These are phyloP conservation scores for Patella depressa DNA, from an alignment of 2,888 invertebrate genomes.

Conservation along the genomic window DNA sequence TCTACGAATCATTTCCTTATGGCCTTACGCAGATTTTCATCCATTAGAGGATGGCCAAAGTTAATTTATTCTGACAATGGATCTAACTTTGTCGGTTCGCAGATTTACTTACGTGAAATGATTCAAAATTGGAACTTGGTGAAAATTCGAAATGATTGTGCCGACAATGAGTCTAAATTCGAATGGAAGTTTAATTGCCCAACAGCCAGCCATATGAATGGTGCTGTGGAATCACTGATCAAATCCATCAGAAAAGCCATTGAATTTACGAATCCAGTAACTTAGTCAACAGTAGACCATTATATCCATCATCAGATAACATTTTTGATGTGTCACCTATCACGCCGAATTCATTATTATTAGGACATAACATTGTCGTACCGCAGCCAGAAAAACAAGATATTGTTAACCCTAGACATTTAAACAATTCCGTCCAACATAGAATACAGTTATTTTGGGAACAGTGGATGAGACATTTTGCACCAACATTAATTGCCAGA, in stretches of 20 bases:
- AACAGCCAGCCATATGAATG: no score
- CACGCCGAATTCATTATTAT: neutral
- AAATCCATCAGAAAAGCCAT: neutral
- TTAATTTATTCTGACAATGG: no score
- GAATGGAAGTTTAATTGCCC: no score
- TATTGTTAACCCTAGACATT: neutral
- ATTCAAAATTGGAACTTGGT: no score
- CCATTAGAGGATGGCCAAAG: no score
- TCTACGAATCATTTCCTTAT: no score
- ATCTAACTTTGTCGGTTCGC: no score
- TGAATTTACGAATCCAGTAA: neutral
- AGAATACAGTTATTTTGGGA: no score
- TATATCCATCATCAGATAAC: neutral
- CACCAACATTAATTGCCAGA: neutral
- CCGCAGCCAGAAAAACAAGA: neutral
- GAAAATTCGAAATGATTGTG: no score
- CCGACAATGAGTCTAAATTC: no score
- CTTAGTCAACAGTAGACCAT: slow-evolving; percentile 1
- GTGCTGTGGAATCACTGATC: neutral
- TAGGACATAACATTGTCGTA: neutral
- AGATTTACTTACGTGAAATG: no score
- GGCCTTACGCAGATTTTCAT: no score
- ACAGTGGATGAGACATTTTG: neutral
- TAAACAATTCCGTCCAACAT: neutral
- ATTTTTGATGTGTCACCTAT: neutral